Evolutionary conservation across 2,888 invertebrate genomes (phyloP), one percentile per base, ranked within the genome.

Genomic region (Hypsopygia costalis): DNA sequence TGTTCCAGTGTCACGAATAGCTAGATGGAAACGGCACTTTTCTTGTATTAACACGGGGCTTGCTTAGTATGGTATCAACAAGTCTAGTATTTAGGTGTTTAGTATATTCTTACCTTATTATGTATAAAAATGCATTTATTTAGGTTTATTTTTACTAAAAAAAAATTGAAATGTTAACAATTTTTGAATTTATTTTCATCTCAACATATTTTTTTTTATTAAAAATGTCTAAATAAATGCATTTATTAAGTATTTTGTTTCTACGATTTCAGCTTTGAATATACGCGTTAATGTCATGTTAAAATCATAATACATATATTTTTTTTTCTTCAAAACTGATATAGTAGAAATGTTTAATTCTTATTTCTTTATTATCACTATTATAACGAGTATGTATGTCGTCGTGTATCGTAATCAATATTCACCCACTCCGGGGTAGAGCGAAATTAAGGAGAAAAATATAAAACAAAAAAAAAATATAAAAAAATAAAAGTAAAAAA

Each of bases 361-460:
- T n/a, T 52, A 50, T 62, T 65, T 62, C 57, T 62, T 67, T 63
- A 66, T 59, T 58, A 58, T 67, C 63, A 66, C 58, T 58, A 58
- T 66, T 62, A 44, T 56, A 58, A 53, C 50, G 47, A 48, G 51
- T 65, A 60, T 72, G 58, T 75, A 70, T 72, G 85, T 87, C 85
- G 87, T 86, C 85, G 85, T 86, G 83, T 81, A 58, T 51, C 47
- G 50, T 48, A 39, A 38, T 58, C 55, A 55, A 60, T 69, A 77
- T 69, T 69, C 65, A 58, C 76, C 79, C 79, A 52, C 69, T 79
- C 82, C 81, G 85, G 83, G 82, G 58, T 75, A 76, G 85, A 75
- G 78, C 71, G 54, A 68, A 67, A 71, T 72, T 71, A 66, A 51
- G 51, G 35, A 34, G 40, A 42, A 55, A 60, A 67, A 58, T 46